Percentiles rank a stretch among this genome's conserved stretches.
Conservation (phyloP, 2,888 invertebrate genomes). For the Lampropteryx suffumata region DNA sequence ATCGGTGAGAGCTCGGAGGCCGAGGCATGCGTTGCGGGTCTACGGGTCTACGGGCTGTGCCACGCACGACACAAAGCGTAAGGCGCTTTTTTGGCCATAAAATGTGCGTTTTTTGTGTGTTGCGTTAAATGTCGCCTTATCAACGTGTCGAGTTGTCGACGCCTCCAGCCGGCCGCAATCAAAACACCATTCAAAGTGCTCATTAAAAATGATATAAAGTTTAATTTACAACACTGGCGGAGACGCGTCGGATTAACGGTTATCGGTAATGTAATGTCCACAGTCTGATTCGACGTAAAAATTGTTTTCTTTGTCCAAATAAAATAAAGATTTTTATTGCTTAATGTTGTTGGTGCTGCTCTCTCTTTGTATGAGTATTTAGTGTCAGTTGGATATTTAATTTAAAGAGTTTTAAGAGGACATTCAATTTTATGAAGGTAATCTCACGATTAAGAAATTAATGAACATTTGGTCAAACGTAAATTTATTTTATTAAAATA, state of each 20-base stretch:
- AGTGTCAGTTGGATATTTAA: constrained; percentile 34
- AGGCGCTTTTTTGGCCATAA: constrained; percentile 71
- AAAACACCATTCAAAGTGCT: constrained; percentile 78
- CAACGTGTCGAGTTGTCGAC: constrained; percentile 81
- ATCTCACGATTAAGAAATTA: constrained; percentile 35
- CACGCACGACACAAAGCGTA: constrained; percentile 45
- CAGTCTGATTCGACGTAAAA: constrained; percentile 59
- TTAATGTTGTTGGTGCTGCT: constrained; percentile 42
- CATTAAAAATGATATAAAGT: constrained; percentile 82
- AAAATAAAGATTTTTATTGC: constrained; percentile 57
- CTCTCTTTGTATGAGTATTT: constrained; percentile 36
- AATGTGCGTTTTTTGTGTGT: constrained; percentile 73
- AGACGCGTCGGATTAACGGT: constrained; percentile 71
- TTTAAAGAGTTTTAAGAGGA: constrained; percentile 33
- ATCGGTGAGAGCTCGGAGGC: constrained; percentile 39
- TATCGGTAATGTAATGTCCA: constrained; percentile 72
- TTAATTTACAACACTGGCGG: constrained; percentile 74
- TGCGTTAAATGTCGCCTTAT: constrained; percentile 76
- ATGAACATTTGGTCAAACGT: constrained; percentile 28
- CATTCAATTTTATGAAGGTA: constrained; percentile 33
- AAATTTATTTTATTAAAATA: constrained; percentile 12
- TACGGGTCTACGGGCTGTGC: constrained; percentile 25
- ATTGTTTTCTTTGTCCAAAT: constrained; percentile 67
- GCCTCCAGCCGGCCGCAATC: constrained; percentile 80
- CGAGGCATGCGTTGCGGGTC: constrained; percentile 23